phyloP scores from a whole-genome alignment of 2,797 vertebrate genomes.

The Heteromormyrus szaboi region DNA sequence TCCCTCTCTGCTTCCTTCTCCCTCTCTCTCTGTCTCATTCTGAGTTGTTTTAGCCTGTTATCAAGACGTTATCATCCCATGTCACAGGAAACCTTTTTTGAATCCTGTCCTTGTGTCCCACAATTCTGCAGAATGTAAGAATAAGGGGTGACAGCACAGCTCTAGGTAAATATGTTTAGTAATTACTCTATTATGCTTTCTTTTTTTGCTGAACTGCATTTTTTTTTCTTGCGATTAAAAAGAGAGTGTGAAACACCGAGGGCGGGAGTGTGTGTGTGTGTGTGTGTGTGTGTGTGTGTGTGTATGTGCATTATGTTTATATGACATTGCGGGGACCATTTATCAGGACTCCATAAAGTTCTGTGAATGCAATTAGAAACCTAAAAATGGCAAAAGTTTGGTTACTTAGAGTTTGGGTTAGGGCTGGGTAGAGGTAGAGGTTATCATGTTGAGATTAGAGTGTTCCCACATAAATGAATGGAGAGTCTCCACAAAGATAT shows the following conservation, averaged over 20 bases:
- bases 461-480: neutral
- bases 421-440: neutral
- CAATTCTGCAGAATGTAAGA: slow-evolving; percentile 30
- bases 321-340: neutral
- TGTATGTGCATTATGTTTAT: neutral
- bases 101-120: slow-evolving; percentile 30
- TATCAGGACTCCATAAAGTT: neutral
- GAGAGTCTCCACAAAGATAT: neutral
- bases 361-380: neutral
- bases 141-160: slow-evolving; percentile 49
- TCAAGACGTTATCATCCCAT: slow-evolving; percentile 65
- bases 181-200: slow-evolving; percentile 53
- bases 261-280: slow-evolving; percentile 39
- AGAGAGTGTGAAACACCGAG: slow-evolving; percentile 31
- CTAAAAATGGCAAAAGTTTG: neutral
- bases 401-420: neutral
- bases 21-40: slow-evolving; percentile 38
- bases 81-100: slow-evolving; percentile 51
- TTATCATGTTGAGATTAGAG: neutral
- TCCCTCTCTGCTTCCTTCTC: slow-evolving; percentile 30
- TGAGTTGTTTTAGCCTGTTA: slow-evolving; percentile 71
- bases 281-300: slow-evolving; percentile 34
- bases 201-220: slow-evolving; percentile 59
- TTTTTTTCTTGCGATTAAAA: slow-evolving; percentile 49
- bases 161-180: slow-evolving; percentile 60